Evolutionary conservation across 2,113 vertebrate genomes (phyloP), one percentile per base, ranked within the genome.

Genomic region (Salminus brasiliensis): DNA sequence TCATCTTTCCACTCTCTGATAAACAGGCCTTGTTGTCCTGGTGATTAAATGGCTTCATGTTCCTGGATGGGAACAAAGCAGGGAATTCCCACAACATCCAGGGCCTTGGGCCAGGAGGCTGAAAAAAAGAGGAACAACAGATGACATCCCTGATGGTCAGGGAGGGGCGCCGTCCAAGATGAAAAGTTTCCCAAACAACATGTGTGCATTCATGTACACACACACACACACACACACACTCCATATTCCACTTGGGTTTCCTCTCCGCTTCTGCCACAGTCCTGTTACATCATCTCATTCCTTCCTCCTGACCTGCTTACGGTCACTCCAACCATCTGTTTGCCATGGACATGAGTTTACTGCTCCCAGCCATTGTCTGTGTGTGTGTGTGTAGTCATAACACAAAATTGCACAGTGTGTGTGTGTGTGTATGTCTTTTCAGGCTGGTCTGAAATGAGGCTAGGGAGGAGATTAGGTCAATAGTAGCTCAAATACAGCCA

Each of bases 31-130:
- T 30, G 39, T 15, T 68, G 2, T 16, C 49, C 21, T 53, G 49
- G 3, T 27, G 65, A 45, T 32, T 6, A 27, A 81, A 55, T 65
- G n/a, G n/a, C n/a, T n/a, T n/a, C n/a, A n/a, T n/a, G 39, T 34
- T 67, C 39, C 65, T 15, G 18, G 49, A 36, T 4, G 15, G 53
- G 29, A 62, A 60, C 71, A 82, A 82, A 69, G 45, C 41, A 66
- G 41, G 72, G 62, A 82, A 74, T 82, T 82, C 75, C 62, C 81
- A 62, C 32, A 82, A 78, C 23, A 52, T n/a, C 29, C 52, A 45
- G 53, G 30, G 39, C 39, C 18, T 2, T 25, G 62, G 52, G 70
- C 76, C 76, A 79, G 76, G 53, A 78, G 43, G 25, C 76, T 57
- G 36, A 32, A 72, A 70, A 32, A 72, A 70, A 62, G 66, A 47